These are phyloP conservation scores for Bergia puertoricense DNA, from an alignment of 92 coral and sea anemone species.

Conservation along the genomic window DNA sequence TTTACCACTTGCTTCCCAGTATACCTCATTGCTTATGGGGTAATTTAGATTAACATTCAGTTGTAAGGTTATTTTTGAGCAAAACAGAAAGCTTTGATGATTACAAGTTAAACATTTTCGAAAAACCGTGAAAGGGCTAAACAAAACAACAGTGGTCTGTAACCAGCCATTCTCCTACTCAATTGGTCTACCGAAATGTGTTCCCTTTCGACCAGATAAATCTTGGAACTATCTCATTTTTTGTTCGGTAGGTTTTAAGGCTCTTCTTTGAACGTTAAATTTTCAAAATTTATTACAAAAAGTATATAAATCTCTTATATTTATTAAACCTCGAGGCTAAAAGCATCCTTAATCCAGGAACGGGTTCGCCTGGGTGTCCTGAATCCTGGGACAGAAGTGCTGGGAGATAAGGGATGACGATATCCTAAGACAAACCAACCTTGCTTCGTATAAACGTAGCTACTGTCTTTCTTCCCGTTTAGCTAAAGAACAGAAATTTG, in stretches of 20 bases:
- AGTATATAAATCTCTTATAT: slow-evolving; percentile 18
- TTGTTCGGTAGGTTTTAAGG: background rate
- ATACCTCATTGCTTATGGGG: background rate
- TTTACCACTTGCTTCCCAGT: background rate
- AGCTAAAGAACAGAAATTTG: background rate
- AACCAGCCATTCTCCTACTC: background rate
- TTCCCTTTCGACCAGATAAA: background rate
- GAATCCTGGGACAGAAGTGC: slow-evolving; percentile 9
- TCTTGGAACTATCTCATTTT: slow-evolving; percentile 1
- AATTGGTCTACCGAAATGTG: background rate
- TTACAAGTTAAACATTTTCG: background rate
- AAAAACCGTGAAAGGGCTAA: background rate
- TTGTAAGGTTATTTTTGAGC: background rate
- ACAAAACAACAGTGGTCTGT: background rate
- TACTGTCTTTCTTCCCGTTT: background rate
- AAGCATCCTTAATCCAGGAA: background rate
- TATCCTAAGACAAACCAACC: background rate
- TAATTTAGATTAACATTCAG: background rate
- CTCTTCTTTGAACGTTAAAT: background rate
- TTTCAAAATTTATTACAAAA: background rate
- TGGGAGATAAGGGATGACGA: background rate
- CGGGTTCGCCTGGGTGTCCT: slow-evolving; percentile 5
- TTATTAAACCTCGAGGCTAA: background rate
- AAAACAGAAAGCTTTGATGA: background rate
- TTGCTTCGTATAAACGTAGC: background rate